Evolutionary conservation across 1,140 invertebrate species (phyloP).

Genomic region (Coboldia fuscipes): DNA sequence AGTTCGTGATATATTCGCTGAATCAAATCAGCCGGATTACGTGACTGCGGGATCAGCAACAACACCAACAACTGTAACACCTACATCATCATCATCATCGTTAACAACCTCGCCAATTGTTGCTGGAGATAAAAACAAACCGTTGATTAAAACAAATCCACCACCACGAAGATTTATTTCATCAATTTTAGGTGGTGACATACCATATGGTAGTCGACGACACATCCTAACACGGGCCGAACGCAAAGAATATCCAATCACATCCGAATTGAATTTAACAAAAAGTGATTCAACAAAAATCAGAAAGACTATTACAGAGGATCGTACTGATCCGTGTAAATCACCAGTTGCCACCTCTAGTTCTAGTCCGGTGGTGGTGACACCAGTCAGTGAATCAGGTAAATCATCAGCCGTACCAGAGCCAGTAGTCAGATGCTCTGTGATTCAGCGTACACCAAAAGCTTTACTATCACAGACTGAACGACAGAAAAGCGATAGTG

Average conservation of each 20-base stretch:
- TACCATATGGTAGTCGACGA: conserved; percentile 47
- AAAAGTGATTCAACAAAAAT: not conserved
- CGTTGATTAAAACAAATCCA: conserved; percentile 5
- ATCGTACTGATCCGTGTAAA: conserved; percentile 15
- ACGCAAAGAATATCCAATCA: conserved; percentile 53
- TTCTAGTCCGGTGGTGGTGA: conserved; percentile 26
- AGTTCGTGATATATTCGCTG: conserved; percentile 1
- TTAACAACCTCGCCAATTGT: not conserved
- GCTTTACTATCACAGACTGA: conserved; percentile 1
- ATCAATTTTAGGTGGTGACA: conserved; percentile 49
- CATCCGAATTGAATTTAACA: conserved; percentile 9
- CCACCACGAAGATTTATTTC: conserved; percentile 46
- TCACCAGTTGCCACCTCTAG: conserved; percentile 13
- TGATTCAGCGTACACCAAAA: conserved; percentile 60
- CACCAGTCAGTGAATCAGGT: conserved; percentile 23
- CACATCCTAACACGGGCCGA: conserved; percentile 54
- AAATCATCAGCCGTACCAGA: conserved; percentile 22
- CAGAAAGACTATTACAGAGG: conserved; percentile 19
- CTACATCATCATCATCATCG: not conserved
- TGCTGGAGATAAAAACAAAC: not conserved
- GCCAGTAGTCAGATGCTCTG: conserved; percentile 37
- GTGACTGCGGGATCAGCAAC: too few relatives aligned
- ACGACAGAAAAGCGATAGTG: conserved; percentile 25
- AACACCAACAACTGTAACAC: too few relatives aligned
- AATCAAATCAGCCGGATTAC: too few relatives aligned